Conservation (phyloP, 2,888 invertebrate genomes). For the Copidosoma aretas region DNA sequence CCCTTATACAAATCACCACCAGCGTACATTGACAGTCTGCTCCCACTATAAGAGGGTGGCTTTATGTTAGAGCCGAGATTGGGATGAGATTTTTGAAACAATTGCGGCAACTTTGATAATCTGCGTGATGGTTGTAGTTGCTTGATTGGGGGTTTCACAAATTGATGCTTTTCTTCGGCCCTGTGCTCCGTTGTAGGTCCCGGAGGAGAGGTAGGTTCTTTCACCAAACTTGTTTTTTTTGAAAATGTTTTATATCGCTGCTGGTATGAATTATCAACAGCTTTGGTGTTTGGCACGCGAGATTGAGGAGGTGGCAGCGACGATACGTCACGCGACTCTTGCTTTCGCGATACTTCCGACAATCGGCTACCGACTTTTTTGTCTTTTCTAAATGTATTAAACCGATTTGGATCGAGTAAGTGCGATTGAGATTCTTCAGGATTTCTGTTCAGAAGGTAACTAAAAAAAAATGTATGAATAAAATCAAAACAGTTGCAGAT, state of each 20-base stretch:
- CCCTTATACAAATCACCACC: slow-evolving; percentile 49
- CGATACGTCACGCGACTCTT: not conserved
- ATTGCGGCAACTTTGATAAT: slow-evolving; percentile 54
- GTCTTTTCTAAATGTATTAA: slow-evolving; percentile 52
- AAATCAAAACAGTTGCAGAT: not conserved
- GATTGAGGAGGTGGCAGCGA: not conserved
- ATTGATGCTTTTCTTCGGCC: slow-evolving; percentile 1
- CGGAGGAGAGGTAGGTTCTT: not conserved
- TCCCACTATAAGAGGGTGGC: slow-evolving; percentile 20
- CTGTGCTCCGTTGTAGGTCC: slow-evolving; percentile 13
- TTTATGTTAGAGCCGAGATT: slow-evolving; percentile 55
- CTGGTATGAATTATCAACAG: slow-evolving; percentile 30
- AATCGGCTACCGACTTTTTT: slow-evolving; percentile 31
- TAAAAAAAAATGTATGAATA: not conserved
- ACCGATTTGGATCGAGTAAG: slow-evolving; percentile 42
- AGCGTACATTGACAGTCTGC: slow-evolving; percentile 35
- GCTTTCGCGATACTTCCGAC: slow-evolving; percentile 5
- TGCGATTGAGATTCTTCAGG: slow-evolving; percentile 30
- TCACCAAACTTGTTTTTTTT: slow-evolving; percentile 42
- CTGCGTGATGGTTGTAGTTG: slow-evolving; percentile 46
- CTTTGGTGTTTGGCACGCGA: slow-evolving; percentile 12
- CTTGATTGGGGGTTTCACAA: slow-evolving; percentile 40
- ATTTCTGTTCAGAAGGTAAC: slow-evolving; percentile 25
- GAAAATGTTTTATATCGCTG: slow-evolving; percentile 52
- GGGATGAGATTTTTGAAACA: slow-evolving; percentile 59